Conservation (phyloP, 2,113 vertebrate species). For the Okapia johnstoni region DNA sequence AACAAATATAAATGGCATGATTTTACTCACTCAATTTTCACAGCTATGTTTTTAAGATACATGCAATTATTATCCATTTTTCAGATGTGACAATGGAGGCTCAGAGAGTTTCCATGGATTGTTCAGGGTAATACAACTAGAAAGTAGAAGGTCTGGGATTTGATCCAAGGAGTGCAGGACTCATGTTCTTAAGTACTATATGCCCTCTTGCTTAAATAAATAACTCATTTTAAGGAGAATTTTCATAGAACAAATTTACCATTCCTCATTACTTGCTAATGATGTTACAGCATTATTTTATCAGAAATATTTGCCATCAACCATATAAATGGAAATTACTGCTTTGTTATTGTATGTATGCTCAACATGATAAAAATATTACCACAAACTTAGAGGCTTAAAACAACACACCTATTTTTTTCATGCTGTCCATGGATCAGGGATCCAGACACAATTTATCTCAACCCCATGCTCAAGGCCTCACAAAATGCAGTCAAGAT, state of each 20-base stretch:
- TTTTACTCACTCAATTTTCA: not conserved
- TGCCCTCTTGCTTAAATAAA: not conserved
- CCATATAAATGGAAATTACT: not conserved
- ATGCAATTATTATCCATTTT: not conserved
- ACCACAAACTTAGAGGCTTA: not conserved
- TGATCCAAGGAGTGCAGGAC: not conserved
- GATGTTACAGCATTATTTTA: not conserved
- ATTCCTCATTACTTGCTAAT: not conserved
- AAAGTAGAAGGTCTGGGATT: not conserved
- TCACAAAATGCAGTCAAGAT: not conserved
- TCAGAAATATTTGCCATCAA: not conserved
- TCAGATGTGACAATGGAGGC: not conserved
- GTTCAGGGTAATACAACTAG: not conserved
- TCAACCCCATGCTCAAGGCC: fast-evolving
- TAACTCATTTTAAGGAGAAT: not conserved
- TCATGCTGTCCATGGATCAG: not conserved
- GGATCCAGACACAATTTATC: not conserved
- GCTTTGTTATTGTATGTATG: not conserved
- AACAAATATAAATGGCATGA: not conserved
- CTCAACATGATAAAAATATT: not conserved
- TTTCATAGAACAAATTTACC: not conserved
- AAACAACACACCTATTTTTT: not conserved
- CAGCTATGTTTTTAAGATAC: not conserved
- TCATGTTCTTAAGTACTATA: not conserved
- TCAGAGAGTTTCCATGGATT: not conserved